Percentiles rank a stretch among this genome's conserved stretches.
Evolutionary conservation across 2,888 invertebrate species (phyloP).

Genomic region (Horisme vitalbata): DNA sequence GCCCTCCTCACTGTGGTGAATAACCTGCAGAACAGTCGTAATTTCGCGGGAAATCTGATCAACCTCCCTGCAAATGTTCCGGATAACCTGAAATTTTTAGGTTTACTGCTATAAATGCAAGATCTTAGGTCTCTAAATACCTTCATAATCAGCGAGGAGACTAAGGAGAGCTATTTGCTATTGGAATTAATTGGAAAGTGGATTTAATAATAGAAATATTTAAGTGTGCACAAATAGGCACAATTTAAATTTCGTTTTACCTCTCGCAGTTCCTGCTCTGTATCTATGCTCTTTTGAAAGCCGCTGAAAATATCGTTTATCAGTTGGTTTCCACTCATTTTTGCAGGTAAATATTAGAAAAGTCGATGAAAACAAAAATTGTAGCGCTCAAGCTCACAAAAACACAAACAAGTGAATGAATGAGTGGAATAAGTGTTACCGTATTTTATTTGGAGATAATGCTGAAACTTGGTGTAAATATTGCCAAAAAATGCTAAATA

Average conservation of each 20-base stretch:
- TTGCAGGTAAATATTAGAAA: slow-evolving; percentile 9
- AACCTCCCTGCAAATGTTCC: slow-evolving; percentile 87
- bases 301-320: slow-evolving; percentile 72
- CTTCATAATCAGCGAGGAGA: no score
- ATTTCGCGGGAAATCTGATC: slow-evolving; percentile 91
- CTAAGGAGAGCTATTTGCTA: no score
- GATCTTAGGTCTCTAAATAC: no score
- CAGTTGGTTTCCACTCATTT: slow-evolving; percentile 20
- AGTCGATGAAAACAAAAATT: not conserved
- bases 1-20: slow-evolving; percentile 88
- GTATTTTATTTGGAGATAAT: no score
- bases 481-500: no score
- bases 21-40: slow-evolving; percentile 90
- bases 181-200: not conserved
- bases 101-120: no score
- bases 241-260: slow-evolving; percentile 63
- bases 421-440: no score
- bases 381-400: not conserved
- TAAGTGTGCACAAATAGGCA: not conserved
- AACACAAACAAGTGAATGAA: not conserved
- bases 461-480: no score
- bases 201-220: not conserved
- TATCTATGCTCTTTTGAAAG: slow-evolving; percentile 90
- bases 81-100: slow-evolving; percentile 82
- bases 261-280: slow-evolving; percentile 91